Base-by-base conservation (phyloP, 2,888 invertebrate species). In the Tachina grossa region DNA sequence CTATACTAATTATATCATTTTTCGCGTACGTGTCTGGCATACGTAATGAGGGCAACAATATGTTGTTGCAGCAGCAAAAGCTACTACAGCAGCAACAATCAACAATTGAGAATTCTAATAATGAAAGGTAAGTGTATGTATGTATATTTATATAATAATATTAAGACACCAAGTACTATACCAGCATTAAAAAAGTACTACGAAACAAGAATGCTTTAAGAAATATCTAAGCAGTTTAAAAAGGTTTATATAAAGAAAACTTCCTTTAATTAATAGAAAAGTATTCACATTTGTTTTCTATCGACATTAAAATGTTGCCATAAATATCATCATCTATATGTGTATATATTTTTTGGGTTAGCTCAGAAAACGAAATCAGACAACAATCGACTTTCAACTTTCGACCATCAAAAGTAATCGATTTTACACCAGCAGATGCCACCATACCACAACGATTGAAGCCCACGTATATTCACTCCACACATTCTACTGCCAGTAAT, bases 1-100 rank as follows among this genome's bases (percentile, higher is more conserved):
- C 90, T 89, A 89, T 92, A 90, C 90, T 92, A 92, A 92, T 92
- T 92, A 92, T 92, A 90, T 89, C 90, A 90, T 91, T 91, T 90
- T 90, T 89, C 79, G 88, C 89, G 78, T 88, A 90, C 92, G 90
- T 90, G 89, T 87, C 89, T 86, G 90, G 92, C 92, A 92, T 92
- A 90, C 91, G 91, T 89, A 92, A 92, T 88, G 88, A 88, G 87
- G 88, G 86, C 82, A 88, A 83, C 86, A 78, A 85, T 86, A 68
- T 85, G 85, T 79, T 84, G 68, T 82, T 65, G 79, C 80, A 71
- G 81, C 68, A 77, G 57, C 74, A 74, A 53, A 19, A 47, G 57
- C 68, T 53, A 19, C 51, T 13, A 19, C 72, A 59, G 49, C 61
- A 41, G 45, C 82, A 72, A 55, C 85, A 85, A 55, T 59, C 55